Evolutionary conservation across 2,888 invertebrate species (phyloP), one percentile per base, ranked within the genome.

Genomic region (Tenodera sinensis): DNA sequence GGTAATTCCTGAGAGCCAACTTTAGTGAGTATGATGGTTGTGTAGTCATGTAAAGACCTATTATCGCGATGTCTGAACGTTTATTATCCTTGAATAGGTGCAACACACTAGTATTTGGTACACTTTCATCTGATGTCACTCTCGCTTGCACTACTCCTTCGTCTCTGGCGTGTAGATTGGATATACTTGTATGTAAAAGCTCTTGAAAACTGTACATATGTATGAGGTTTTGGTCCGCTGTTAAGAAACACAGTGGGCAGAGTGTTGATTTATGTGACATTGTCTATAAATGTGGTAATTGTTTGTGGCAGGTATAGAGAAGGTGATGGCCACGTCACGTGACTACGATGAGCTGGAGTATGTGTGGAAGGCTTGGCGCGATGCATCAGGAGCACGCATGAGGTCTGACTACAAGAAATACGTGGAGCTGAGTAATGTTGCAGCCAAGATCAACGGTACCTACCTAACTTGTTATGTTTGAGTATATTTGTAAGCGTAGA

Each of bases 291-390:
- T n/a, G n/a, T n/a, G n/a, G n/a, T n/a, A n/a, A n/a, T 4, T 30
- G 2, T 83, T 0, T 88, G n/a, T 88, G 84, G 71, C 91, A 93
- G 94, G 92, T 84, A 92, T 94, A n/a, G 93, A 93, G 89, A 91
- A 92, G 3, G 92, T 94, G 54, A 91, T 94, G 89, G 91, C 93
- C 1, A 92, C 91, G 83, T 95, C 95, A 86, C 94, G 94, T 86
- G 93, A 96, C 92, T 95, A 95, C 90, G 94, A 96, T 88, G 95
- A 96, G 92, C 92, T 96, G 87, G 92, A 93, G 6, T 95, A 96
- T 91, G 95, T 95, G 89, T 97, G 96, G 96, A 94, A 94, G 91
- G 94, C 93, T 1, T 97, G 96, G 94, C 93, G 96, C 90, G 95
- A 96, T 91, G 94, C 93, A 0, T 95, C 96, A 15, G 96, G 96